A percentile compares a stretch with the other conserved stretches of the same genome.
These are phyloP conservation scores for Todiramphus chloris DNA, from an alignment of 2,113 vertebrate species.

Conservation along the genomic window DNA sequence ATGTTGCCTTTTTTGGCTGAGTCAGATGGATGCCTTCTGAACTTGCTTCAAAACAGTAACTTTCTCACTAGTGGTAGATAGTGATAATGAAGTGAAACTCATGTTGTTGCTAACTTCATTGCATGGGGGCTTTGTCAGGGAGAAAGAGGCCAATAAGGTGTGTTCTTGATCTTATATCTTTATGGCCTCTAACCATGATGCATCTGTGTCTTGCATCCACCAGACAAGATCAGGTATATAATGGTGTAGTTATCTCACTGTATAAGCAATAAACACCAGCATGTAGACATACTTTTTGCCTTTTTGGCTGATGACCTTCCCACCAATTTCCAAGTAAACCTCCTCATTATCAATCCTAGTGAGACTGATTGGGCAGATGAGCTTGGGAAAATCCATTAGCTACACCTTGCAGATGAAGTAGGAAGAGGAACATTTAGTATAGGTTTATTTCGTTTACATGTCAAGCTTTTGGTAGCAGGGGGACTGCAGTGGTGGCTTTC, in stretches of 20 bases:
- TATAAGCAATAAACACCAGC: neutral
- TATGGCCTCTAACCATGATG: neutral
- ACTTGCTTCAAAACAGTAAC: neutral
- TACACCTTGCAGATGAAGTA: neutral
- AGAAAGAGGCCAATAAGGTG: neutral
- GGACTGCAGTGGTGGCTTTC: neutral
- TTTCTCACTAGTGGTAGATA: neutral
- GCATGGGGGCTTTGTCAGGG: neutral
- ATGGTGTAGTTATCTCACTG: neutral
- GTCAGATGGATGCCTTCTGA: neutral
- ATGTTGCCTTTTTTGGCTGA: neutral
- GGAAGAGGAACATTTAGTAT: neutral
- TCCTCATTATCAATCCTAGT: neutral
- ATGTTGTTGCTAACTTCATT: neutral
- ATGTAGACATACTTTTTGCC: neutral
- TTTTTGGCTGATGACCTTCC: neutral
- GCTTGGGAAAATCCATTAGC: neutral
- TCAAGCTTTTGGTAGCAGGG: neutral
- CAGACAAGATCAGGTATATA: neutral
- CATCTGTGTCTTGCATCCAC: neutral
- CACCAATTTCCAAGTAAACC: neutral
- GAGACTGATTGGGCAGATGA: neutral
- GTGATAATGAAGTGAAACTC: neutral
- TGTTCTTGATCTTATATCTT: neutral
- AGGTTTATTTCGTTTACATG: rapidly evolving